Conservation (phyloP, 2,797 vertebrate species). For the Harpagifer antarcticus region DNA sequence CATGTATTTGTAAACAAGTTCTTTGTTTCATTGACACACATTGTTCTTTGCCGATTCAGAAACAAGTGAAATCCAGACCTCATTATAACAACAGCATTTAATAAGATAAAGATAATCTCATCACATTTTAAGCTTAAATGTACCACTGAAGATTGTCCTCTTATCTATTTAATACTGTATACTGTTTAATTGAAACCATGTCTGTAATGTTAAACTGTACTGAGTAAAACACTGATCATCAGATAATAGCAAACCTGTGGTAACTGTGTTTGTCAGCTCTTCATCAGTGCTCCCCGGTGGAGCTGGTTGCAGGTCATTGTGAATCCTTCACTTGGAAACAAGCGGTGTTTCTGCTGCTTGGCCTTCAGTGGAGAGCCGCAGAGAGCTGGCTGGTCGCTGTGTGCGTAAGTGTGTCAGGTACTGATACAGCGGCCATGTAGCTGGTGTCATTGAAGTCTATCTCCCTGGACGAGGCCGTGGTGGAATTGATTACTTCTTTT, state of each 20-base stretch:
- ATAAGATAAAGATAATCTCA: background rate
- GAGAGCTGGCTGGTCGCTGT: constrained; percentile 41
- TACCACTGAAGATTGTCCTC: background rate
- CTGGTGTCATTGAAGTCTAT: constrained; percentile 79
- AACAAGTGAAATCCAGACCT: constrained; percentile 1
- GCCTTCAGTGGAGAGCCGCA: constrained; percentile 38
- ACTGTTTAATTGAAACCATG: background rate
- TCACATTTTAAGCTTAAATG: background rate
- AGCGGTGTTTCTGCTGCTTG: constrained; percentile 7
- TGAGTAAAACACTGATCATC: constrained; percentile 6
- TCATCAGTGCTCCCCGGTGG: background rate
- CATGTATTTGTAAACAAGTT: no score
- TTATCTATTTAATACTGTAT: background rate
- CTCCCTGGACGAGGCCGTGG: constrained; percentile 72
- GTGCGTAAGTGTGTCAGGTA: constrained; percentile 73
- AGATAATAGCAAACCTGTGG: background rate
- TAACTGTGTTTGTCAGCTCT: background rate
- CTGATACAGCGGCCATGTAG: constrained; percentile 70
- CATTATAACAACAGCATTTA: background rate
- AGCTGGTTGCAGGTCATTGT: constrained; percentile 5
- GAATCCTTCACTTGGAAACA: constrained; percentile 15
- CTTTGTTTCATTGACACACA: background rate
- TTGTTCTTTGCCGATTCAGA: constrained; percentile 12
- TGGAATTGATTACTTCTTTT: constrained; percentile 85
- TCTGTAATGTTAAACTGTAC: background rate